phyloP scores from a whole-genome alignment of 2,888 invertebrate species.

The Holacanthella duospinosa region DNA sequence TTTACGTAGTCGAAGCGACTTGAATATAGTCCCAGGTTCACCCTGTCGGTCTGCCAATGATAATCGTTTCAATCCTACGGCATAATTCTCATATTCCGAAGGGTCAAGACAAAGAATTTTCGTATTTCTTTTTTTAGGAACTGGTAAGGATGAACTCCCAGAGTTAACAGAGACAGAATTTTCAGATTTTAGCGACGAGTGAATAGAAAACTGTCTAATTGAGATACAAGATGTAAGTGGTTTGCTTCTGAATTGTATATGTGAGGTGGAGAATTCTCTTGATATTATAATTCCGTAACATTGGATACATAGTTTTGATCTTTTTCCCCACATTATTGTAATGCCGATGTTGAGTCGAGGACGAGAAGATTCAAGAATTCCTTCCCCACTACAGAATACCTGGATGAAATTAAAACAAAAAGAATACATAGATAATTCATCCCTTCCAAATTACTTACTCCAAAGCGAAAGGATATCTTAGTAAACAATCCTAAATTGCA shows the following conservation, averaged over 20 bases:
- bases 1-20: not conserved
- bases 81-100: conserved; percentile 16
- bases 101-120: conserved; percentile 25
- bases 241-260: too few relatives aligned
- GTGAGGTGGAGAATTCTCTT: not conserved
- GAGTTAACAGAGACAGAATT: not conserved
- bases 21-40: conserved; percentile 13
- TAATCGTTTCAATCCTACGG: conserved; percentile 7
- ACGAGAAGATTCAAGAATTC: too few relatives aligned
- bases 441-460: too few relatives aligned
- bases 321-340: too few relatives aligned
- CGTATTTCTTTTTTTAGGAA: conserved; percentile 4
- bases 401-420: too few relatives aligned
- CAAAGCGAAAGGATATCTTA: too few relatives aligned
- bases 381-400: too few relatives aligned
- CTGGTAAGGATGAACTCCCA: not conserved
- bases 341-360: too few relatives aligned
- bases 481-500: too few relatives aligned
- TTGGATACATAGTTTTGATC: not conserved
- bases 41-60: conserved; percentile 18
- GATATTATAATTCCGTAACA: not conserved
- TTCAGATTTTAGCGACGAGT: not conserved
- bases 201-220: not conserved
- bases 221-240: too few relatives aligned
- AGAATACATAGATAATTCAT: too few relatives aligned